phyloP scores from a whole-genome alignment of 2,113 vertebrate species.

The Thinocorus orbignyianus region DNA sequence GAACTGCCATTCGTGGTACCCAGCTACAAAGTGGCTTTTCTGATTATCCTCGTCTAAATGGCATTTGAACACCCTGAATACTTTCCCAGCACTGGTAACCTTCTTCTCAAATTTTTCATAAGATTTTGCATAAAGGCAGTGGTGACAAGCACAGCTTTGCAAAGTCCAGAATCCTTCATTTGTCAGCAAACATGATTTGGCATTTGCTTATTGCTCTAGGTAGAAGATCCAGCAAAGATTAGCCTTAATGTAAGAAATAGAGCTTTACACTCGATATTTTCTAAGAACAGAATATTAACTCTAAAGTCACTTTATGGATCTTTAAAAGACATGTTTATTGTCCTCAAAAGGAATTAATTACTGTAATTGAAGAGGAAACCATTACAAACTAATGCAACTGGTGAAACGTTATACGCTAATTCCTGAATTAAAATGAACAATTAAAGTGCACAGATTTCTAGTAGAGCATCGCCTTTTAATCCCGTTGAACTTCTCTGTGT shows the following conservation, averaged over 20 bases:
- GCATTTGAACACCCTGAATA: background rate
- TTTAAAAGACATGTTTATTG: background rate
- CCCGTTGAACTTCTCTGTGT: background rate
- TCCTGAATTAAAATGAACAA: background rate
- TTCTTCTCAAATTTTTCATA: background rate
- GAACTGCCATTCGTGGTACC: background rate
- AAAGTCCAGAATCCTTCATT: background rate
- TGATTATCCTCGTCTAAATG: background rate
- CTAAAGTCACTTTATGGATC: background rate
- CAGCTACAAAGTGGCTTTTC: background rate
- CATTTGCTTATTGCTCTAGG: background rate
- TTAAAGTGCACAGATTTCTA: background rate
- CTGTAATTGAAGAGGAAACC: background rate
- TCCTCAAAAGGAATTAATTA: background rate
- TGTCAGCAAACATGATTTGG: background rate
- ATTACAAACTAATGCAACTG: background rate
- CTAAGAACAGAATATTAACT: constrained; percentile 1
- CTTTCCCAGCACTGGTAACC: background rate
- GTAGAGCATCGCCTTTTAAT: background rate
- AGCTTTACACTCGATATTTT: background rate
- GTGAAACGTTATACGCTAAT: background rate
- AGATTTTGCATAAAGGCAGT: background rate
- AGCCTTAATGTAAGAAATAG: background rate
- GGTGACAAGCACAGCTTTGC: background rate
- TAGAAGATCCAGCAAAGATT: background rate